Evolutionary conservation across 2,888 invertebrate species (phyloP), one percentile per base, ranked within the genome.

Genomic region (Tillus elongatus): DNA sequence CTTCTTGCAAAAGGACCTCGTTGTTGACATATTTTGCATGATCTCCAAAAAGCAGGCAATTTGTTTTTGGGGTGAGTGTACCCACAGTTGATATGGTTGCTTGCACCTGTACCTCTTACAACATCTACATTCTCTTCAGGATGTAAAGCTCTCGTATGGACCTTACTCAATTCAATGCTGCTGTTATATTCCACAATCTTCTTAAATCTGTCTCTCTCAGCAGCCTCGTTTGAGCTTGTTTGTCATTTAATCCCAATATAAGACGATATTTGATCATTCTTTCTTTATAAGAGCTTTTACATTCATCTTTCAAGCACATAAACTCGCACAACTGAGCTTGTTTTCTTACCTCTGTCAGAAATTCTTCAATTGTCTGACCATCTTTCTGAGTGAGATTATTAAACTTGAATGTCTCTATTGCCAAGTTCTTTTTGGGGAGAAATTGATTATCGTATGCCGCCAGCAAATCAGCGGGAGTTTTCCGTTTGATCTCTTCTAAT

Each of bases 361-460:
- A 44, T 14, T 45, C 27, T 38, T 52, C 45, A 30, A 49, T 51
- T 11, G 50, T 46, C 2, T n/a, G n/a, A n/a, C n/a, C n/a, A n/a
- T n/a, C n/a, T n/a, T n/a, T n/a, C n/a, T n/a, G n/a, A n/a, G n/a
- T n/a, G n/a, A n/a, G n/a, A n/a, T n/a, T n/a, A n/a, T n/a, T n/a
- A n/a, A n/a, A n/a, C n/a, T n/a, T n/a, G n/a, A n/a, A n/a, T n/a
- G n/a, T n/a, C n/a, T n/a, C n/a, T n/a, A n/a, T n/a, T n/a, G n/a
- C n/a, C n/a, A 42, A 27, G 36, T 52, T 52, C 15, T 39, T 46
- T 34, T 47, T 48, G 8, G 46, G 46, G 4, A 41, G 30, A 32
- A 51, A 50, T 35, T 47, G 45, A 8, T 41, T 19, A 9, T 40
- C 40, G 13, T 46, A 47, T 8, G 37, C 39, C 14, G 33, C n/a